phyloP scores from a whole-genome alignment of 2,888 invertebrate genomes.

The Hirtodrosophila alboralis region DNA sequence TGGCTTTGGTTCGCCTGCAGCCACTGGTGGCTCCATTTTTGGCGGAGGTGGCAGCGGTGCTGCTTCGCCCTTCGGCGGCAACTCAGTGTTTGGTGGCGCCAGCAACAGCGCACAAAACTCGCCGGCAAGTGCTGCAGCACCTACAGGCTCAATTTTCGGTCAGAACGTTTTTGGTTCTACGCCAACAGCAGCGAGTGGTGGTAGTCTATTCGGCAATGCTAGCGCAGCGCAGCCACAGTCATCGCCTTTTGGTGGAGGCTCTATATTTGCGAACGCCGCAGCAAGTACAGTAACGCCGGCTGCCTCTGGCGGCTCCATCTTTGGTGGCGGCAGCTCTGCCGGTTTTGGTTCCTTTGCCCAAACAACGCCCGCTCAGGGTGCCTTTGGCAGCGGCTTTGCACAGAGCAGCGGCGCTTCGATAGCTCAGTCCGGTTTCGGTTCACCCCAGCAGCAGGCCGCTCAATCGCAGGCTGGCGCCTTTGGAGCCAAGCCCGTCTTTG shows the following conservation, averaged over 20 bases:
- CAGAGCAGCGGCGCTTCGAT: slow-evolving; percentile 76
- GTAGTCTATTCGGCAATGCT: slow-evolving; percentile 64
- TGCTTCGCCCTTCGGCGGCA: slow-evolving; percentile 22
- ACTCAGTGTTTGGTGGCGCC: slow-evolving; percentile 51
- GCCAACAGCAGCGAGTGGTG: slow-evolving; percentile 38
- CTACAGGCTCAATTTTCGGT: slow-evolving; percentile 42
- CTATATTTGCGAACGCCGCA: slow-evolving; percentile 55
- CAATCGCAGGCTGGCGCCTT: slow-evolving; percentile 75
- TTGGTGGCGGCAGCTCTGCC: slow-evolving; percentile 57
- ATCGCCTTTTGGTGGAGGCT: slow-evolving; percentile 48
- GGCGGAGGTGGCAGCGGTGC: slow-evolving; percentile 44
- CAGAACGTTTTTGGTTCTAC: slow-evolving; percentile 47
- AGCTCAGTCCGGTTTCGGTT: slow-evolving; percentile 81
- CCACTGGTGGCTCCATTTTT: slow-evolving; percentile 59
- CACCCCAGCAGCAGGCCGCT: slow-evolving; percentile 70
- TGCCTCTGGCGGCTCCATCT: slow-evolving; percentile 66
- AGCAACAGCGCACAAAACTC: slow-evolving; percentile 20
- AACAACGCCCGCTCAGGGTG: slow-evolving; percentile 40
- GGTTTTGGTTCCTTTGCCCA: slow-evolving; percentile 76
- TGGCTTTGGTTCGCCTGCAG: slow-evolving; percentile 35
- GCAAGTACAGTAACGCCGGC: slow-evolving; percentile 22
- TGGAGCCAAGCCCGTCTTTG: slow-evolving; percentile 82
- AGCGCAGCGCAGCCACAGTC: slow-evolving; percentile 30
- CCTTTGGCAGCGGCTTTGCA: slow-evolving; percentile 69
- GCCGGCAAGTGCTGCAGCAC: slow-evolving; percentile 25